phyloP scores from a whole-genome alignment of 2,113 vertebrate genomes.

The Melanotaenia duboulayi region DNA sequence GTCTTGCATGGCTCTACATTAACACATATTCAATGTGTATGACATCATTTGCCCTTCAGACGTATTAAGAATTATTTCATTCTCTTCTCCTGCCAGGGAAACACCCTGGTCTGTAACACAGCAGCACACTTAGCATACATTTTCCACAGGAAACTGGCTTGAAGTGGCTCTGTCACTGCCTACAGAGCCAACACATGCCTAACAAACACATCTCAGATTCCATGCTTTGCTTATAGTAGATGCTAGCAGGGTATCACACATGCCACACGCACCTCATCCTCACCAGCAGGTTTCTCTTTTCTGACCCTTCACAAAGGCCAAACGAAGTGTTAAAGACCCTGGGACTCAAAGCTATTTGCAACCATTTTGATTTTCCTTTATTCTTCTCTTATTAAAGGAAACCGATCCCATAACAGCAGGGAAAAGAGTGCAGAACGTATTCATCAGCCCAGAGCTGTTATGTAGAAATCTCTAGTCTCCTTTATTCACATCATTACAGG shows the following conservation, averaged over 20 bases:
- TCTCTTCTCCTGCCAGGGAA: slow-evolving; percentile 48
- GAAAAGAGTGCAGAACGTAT: slow-evolving; percentile 34
- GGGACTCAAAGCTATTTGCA: slow-evolving; percentile 40
- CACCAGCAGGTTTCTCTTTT: slow-evolving; percentile 25
- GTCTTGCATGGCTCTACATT: slow-evolving; percentile 33
- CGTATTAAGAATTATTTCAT: slow-evolving; percentile 69
- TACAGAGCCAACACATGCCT: slow-evolving; percentile 26
- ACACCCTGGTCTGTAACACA: slow-evolving; percentile 55
- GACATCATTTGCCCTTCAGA: slow-evolving; percentile 75
- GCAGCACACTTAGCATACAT: slow-evolving; percentile 42
- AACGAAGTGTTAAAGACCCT: slow-evolving; percentile 57
- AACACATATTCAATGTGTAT: slow-evolving; percentile 53
- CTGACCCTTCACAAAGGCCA: slow-evolving; percentile 33
- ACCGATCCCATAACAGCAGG: slow-evolving; percentile 24
- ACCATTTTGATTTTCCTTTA: slow-evolving; percentile 47
- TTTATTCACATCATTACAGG: slow-evolving; percentile 64
- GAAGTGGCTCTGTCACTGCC: slow-evolving; percentile 13
- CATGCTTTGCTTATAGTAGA: slow-evolving; percentile 20
- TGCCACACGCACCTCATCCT: slow-evolving; percentile 9
- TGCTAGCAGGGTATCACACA: slow-evolving; percentile 16
- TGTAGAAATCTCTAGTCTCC: slow-evolving; percentile 39
- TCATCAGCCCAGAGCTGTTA: slow-evolving; percentile 55
- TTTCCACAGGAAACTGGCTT: slow-evolving; percentile 65
- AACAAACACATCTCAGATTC: slow-evolving; percentile 26
- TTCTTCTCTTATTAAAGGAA: slow-evolving; percentile 36